These are phyloP conservation scores for Ictidomys tridecemlineatus DNA, from an alignment of 2,113 vertebrate genomes.

Conservation along the genomic window DNA sequence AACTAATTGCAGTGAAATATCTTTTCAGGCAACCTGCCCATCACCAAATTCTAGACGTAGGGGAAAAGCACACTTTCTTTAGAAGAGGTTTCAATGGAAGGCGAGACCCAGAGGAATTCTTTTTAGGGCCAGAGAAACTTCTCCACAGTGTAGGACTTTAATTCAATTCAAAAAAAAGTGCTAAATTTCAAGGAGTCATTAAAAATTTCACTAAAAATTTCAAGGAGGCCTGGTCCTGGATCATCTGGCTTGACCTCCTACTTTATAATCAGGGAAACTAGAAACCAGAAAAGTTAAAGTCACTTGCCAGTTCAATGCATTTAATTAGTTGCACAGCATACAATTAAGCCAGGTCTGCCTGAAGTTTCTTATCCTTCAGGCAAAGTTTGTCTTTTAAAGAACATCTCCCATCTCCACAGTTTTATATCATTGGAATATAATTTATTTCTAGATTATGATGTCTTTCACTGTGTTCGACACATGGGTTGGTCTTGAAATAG, in stretches of 20 bases:
- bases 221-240: not conserved
- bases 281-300: conserved; percentile 26
- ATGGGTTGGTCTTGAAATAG: not conserved
- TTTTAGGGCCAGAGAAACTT: conserved; percentile 70
- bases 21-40: conserved; percentile 77
- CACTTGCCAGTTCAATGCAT: not conserved
- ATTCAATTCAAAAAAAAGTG: conserved; percentile 58
- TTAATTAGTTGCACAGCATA: not conserved
- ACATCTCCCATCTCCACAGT: not conserved
- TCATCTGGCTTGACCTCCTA: conserved; percentile 40
- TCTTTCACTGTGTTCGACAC: not conserved
- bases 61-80: conserved; percentile 61
- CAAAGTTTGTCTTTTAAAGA: conserved; percentile 42
- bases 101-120: conserved; percentile 65
- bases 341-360: not conserved
- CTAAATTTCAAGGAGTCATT: conserved; percentile 38
- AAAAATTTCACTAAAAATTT: conserved; percentile 41
- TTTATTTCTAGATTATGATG: not conserved
- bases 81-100: conserved; percentile 60
- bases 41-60: conserved; percentile 75
- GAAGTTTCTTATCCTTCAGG: conserved; percentile 51
- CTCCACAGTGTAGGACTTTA: not conserved
- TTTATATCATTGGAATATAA: not conserved
- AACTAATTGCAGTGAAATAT: conserved; percentile 82
- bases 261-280: conserved; percentile 18